Conservation (phyloP, 92 coral and sea anemone genomes). For the Pocillopora meandrina region DNA sequence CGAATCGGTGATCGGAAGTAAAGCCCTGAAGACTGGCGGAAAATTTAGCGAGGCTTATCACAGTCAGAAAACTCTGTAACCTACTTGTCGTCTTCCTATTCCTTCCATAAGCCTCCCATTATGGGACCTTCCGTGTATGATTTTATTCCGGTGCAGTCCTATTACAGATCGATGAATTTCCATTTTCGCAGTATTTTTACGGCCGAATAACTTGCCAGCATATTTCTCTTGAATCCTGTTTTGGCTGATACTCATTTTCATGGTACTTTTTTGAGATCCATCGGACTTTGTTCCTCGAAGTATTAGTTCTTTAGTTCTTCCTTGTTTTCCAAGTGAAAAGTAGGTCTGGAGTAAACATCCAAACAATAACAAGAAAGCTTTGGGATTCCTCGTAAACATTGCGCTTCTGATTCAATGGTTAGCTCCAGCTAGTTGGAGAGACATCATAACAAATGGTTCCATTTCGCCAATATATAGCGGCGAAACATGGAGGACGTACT, state of each 20-base stretch:
- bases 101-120: background rate
- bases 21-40: too few relatives aligned
- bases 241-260: background rate
- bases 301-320: too few relatives aligned
- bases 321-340: background rate
- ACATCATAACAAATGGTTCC: background rate
- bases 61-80: background rate
- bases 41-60: too few relatives aligned
- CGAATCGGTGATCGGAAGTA: too few relatives aligned
- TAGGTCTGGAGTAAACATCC: slow-evolving; percentile 20
- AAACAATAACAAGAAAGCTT: slow-evolving; percentile 20
- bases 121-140: background rate
- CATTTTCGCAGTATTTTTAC: background rate
- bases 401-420: background rate
- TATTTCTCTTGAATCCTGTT: background rate
- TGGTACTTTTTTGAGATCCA: background rate
- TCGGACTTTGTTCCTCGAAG: background rate
- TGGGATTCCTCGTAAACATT: slow-evolving; percentile 6
- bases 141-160: background rate
- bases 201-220: background rate
- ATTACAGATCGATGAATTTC: background rate
- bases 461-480: background rate
- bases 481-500: background rate
- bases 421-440: background rate
- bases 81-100: slow-evolving; percentile 23